These are phyloP conservation scores for Idaea aversata DNA, from an alignment of 2,888 invertebrate genomes.

Conservation along the genomic window DNA sequence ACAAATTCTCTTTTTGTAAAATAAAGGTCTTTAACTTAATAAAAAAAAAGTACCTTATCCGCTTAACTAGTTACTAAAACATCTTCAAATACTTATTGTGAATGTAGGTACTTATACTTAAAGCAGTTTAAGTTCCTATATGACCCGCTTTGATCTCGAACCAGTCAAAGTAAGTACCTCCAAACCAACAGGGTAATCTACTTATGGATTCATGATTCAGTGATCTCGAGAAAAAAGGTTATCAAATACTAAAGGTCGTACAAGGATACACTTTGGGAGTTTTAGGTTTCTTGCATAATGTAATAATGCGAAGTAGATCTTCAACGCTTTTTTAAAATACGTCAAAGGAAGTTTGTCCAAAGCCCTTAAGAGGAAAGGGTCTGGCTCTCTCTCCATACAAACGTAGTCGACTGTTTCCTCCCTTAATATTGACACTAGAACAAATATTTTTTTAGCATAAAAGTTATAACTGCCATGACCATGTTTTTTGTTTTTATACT, in stretches of 20 bases:
- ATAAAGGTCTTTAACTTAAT: no score
- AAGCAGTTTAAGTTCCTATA: neutral
- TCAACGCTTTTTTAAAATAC: neutral
- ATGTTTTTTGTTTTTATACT: no score
- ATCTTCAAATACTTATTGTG: neutral
- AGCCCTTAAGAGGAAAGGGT: neutral
- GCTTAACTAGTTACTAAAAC: neutral
- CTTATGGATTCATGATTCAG: constrained; percentile 32
- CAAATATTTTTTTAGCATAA: no score
- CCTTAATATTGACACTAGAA: no score
- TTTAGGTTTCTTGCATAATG: neutral
- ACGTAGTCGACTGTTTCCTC: no score
- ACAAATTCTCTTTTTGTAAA: no score
- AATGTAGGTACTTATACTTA: neutral
- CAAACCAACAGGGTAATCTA: constrained; percentile 31
- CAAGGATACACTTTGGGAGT: constrained; percentile 8
- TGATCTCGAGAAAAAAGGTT: constrained; percentile 23
- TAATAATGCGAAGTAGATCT: neutral
- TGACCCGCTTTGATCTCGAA: constrained; percentile 31
- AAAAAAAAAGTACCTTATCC: no score
- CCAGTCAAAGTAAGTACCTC: constrained; percentile 32
- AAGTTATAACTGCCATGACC: no score
- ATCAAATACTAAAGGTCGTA: constrained; percentile 14
- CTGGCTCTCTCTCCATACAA: no score
- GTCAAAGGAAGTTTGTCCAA: neutral